Conservation (phyloP, 2,797 vertebrate genomes). For the Nyctalus aviator region DNA sequence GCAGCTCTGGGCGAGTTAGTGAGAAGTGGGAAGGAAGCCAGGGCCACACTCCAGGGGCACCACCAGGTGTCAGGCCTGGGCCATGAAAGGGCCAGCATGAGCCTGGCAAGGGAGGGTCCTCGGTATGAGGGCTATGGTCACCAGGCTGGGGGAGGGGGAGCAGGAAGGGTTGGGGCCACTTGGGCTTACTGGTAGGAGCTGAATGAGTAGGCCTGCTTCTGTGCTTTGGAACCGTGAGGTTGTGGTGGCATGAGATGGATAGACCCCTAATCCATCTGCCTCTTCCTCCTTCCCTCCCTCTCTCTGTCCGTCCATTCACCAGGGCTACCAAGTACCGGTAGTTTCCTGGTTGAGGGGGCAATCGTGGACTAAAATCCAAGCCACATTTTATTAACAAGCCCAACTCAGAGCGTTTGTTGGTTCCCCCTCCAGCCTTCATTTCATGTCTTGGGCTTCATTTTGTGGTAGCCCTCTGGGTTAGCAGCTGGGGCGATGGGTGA, state of each 20-base stretch:
- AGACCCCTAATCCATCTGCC: neutral
- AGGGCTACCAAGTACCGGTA: neutral
- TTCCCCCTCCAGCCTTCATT: neutral
- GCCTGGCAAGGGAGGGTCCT: neutral
- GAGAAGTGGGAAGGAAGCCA: neutral
- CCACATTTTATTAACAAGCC: neutral
- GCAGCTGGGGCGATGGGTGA: neutral
- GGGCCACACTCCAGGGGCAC: neutral
- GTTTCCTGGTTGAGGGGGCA: neutral
- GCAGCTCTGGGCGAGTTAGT: neutral
- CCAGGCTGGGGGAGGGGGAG: neutral
- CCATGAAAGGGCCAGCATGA: neutral
- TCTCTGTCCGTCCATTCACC: neutral
- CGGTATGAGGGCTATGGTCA: neutral
- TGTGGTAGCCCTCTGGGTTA: neutral
- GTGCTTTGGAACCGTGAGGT: constrained; percentile 9
- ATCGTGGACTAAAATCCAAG: neutral
- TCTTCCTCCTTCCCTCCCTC: neutral
- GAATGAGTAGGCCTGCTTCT: neutral
- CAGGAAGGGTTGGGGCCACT: neutral
- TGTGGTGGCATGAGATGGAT: neutral
- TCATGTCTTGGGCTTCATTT: neutral
- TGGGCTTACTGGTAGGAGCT: neutral
- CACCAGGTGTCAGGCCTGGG: constrained; percentile 66
- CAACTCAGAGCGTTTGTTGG: neutral